phyloP scores from a whole-genome alignment of 2,888 invertebrate genomes.

The Stenolophus ochropezus region DNA sequence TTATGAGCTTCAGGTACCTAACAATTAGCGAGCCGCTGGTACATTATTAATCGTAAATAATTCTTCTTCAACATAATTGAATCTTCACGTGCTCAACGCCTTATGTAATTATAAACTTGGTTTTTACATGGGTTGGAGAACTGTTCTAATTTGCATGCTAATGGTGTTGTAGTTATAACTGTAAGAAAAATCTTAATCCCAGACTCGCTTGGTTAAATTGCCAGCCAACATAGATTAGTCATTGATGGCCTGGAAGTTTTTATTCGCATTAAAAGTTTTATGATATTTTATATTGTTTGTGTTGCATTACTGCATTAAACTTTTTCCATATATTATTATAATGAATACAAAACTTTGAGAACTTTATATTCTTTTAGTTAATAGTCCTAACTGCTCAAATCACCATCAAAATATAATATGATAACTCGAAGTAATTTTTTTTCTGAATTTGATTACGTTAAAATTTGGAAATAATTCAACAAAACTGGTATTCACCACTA shows the following conservation, averaged over 20 bases:
- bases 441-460: too few relatives aligned
- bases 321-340: not conserved
- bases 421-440: too few relatives aligned
- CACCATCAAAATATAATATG: too few relatives aligned
- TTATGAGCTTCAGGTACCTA: slow-evolving; percentile 43
- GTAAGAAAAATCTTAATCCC: slow-evolving; percentile 29
- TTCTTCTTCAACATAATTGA: slow-evolving; percentile 48
- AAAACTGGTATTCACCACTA: too few relatives aligned
- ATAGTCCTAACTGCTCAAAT: too few relatives aligned
- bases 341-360: not conserved
- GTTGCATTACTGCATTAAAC: not conserved
- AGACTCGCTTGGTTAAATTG: not conserved
- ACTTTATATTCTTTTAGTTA: too few relatives aligned
- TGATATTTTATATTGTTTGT: not conserved
- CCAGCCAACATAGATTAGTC: slow-evolving; percentile 5
- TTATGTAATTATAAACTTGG: slow-evolving; percentile 30
- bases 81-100: slow-evolving; percentile 45
- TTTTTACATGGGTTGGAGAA: slow-evolving; percentile 29
- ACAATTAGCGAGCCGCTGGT: slow-evolving; percentile 40
- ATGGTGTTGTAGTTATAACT: slow-evolving; percentile 32
- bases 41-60: slow-evolving; percentile 48
- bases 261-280: slow-evolving; percentile 7
- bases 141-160: slow-evolving; percentile 26
- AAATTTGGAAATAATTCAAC: too few relatives aligned
- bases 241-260: not conserved